Evolutionary conservation across 2,888 invertebrate species (phyloP), one percentile per base, ranked within the genome.

Genomic region (Corbicula japonica): DNA sequence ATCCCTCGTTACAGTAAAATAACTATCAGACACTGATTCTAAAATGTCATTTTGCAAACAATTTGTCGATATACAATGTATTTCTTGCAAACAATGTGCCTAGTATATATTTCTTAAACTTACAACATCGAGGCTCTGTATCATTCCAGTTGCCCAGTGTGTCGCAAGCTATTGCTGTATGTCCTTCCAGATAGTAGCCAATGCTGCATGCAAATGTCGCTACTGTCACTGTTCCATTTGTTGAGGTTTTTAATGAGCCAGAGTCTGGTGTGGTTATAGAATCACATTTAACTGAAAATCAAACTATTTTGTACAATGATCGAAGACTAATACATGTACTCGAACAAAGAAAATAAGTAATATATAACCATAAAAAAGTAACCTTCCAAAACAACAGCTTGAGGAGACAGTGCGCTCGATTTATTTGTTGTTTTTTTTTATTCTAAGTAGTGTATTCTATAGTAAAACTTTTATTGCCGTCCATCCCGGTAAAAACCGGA

Each of bases 121-220:
- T 63, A 80, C 80, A 44, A 38, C 80, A 80, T n/a, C 58, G 35
- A 2, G 88, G 88, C 30, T 26, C 54, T 23, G 41, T 6, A 10
- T 70, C 75, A n/a, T 75, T 71, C 87, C 87, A 88, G 1, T 50
- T 54, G 12, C 85, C 84, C 44, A 70, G 28, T 18, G 85, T 70
- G 2, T 48, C 61, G 63, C 88, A 88, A 34, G 79, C 77, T 12
- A 86, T 60, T 23, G 73, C 71, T 18, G 80, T 34, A 4, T 44
- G 34, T 15, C 86, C 86, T n/a, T 68, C 63, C 18, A 88, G 65
- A 50, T 85, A 77, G 69, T 87, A 87, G 0, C 87, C 88, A 3
- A 69, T 41, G 30, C 62, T 23, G 73, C 88, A 88, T 21, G 74
- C 46, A 60, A 80, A 88, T 6, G 56, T 48, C 6, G 82, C 65